A percentile compares a stretch with the other conserved stretches of the same genome.
Conservation (phyloP, 2,113 vertebrate species). For the Epinephelus moara region DNA sequence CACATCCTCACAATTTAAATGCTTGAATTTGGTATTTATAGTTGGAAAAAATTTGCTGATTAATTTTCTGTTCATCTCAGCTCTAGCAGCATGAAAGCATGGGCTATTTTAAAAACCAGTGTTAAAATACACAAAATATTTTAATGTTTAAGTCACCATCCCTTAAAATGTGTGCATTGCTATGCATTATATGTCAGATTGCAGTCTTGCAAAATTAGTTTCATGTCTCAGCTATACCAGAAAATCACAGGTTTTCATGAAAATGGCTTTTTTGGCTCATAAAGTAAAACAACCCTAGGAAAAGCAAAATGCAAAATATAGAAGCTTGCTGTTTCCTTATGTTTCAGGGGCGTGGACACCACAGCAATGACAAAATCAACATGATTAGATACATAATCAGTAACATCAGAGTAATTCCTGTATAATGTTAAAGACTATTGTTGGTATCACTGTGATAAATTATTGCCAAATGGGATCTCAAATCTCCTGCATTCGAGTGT, state of each 20-base stretch:
- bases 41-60: background rate
- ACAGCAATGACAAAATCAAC: constrained; percentile 13
- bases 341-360: constrained; percentile 4
- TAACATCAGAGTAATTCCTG: constrained; percentile 55
- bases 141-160: background rate
- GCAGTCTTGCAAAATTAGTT: background rate
- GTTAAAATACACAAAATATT: background rate
- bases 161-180: background rate
- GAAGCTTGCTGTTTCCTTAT: background rate
- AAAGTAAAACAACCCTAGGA: constrained; percentile 6
- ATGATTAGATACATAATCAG: constrained; percentile 57
- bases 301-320: constrained; percentile 12
- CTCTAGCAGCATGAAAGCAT: background rate
- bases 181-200: background rate
- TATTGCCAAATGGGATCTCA: constrained; percentile 70
- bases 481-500: constrained; percentile 70
- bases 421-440: constrained; percentile 53
- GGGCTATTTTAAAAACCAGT: background rate
- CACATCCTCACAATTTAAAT: background rate
- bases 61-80: background rate
- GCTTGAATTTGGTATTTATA: background rate
- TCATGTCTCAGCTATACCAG: background rate
- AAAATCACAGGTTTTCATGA: background rate
- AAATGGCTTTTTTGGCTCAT: background rate
- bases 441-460: constrained; percentile 67